Conservation (phyloP, 2,797 vertebrate species). For the Siniperca obscura region DNA sequence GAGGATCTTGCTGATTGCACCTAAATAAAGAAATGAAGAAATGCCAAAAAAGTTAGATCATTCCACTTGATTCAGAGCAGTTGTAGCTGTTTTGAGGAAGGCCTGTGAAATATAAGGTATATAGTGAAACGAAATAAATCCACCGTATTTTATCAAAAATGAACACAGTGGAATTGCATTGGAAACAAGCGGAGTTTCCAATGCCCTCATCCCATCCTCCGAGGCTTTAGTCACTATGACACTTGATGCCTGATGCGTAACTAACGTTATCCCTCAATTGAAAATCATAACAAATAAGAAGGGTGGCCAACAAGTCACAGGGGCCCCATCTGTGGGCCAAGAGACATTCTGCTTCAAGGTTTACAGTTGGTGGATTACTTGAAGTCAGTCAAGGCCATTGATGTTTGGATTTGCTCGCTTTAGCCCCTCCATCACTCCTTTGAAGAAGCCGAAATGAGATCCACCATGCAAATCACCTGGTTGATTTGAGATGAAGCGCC, state of each 20-base stretch:
- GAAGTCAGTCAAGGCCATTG: conserved; percentile 66
- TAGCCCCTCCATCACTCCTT: conserved; percentile 45
- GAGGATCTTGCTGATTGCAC: conserved; percentile 6
- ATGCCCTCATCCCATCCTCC: background rate
- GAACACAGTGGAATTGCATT: background rate
- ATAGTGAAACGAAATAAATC: background rate
- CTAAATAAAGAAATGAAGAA: conserved; percentile 41
- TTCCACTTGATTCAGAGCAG: background rate
- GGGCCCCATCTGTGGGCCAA: background rate
- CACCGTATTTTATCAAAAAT: background rate
- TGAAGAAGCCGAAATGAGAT: conserved; percentile 62
- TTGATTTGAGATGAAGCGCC: conserved; percentile 36
- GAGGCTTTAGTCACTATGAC: background rate
- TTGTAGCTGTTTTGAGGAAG: background rate
- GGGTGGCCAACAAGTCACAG: background rate
- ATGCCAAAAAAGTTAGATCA: conserved; percentile 20
- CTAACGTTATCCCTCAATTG: background rate
- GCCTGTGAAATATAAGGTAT: background rate
- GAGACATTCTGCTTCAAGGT: conserved; percentile 19
- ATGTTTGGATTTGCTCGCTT: conserved; percentile 79
- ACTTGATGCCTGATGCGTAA: background rate
- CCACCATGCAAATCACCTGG: conserved; percentile 51
- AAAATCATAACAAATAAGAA: conserved; percentile 28
- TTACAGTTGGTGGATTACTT: conserved; percentile 69
- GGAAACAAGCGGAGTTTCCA: background rate